Evolutionary conservation across 2,888 invertebrate genomes (phyloP), one percentile per base, ranked within the genome.

Genomic region (Drosophila putrida): DNA sequence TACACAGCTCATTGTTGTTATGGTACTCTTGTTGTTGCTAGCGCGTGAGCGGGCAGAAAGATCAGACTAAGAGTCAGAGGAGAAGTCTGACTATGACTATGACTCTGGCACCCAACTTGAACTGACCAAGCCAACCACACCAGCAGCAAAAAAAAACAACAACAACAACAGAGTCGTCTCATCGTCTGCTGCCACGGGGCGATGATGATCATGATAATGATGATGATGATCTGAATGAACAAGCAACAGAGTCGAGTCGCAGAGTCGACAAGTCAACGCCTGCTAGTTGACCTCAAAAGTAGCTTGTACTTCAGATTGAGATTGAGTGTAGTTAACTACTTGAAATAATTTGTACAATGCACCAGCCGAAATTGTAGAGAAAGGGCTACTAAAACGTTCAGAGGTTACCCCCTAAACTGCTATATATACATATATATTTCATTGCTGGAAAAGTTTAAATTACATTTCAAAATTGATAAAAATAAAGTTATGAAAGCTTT

Each of bases 281-380:
- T 66, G 71, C 41, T 62, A 61, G 80, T 68, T 80, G 82, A 82
- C 80, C 82, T 61, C 65, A 72, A 66, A 74, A 71, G 36, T 63
- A 41, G 47, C 58, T 44, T 62, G 55, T 65, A 57, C 61, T 49
- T 38, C 27, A 44, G 61, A 58, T 57, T 36, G 35, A 27, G 55
- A 58, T 57, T 36, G 35, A 27, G 55, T 46, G 46, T 59, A 63
- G 72, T 71, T 75, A 64, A 65, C 59, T 46, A 62, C 51, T 62
- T 62, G 61, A 72, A 76, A 60, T 47, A 38, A 76, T 65, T 76
- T 72, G 68, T 64, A 33, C 50, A 50, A 35, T 71, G 66, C 63
- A 50, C 10, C 44, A 63, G 33, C 58, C 53, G 49, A 41, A 68
- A 75, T 53, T 27, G 47, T 44, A 54, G 75, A 64, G 76, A 76